Conservation (phyloP, 1,140 invertebrate genomes). For the Drosophila santomea region DNA sequence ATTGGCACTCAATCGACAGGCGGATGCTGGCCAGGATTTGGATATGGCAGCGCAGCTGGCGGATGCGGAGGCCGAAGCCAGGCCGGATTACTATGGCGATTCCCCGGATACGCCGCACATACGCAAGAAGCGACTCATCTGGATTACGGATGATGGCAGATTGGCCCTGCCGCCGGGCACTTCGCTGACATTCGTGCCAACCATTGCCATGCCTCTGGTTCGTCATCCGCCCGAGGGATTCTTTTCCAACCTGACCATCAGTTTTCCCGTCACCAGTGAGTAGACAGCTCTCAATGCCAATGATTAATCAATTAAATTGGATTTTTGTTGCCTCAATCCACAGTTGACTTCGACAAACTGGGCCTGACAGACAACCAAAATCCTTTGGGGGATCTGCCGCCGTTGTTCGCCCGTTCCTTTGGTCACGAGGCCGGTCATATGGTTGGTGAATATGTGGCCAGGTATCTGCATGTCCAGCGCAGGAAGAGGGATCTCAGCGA, state of each 20-base stretch:
- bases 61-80: slow-evolving; percentile 47
- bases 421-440: slow-evolving; percentile 89
- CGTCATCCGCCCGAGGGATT: slow-evolving; percentile 93
- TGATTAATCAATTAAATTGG: slow-evolving; percentile 38
- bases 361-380: slow-evolving; percentile 94
- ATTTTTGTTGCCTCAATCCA: slow-evolving; percentile 39
- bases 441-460: slow-evolving; percentile 89
- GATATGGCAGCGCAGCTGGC: slow-evolving; percentile 55
- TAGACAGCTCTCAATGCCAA: slow-evolving; percentile 43
- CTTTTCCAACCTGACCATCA: slow-evolving; percentile 93
- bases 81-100: slow-evolving; percentile 26
- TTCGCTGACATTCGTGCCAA: slow-evolving; percentile 91
- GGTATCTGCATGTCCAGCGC: slow-evolving; percentile 88
- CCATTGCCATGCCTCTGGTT: slow-evolving; percentile 92
- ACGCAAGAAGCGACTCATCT: slow-evolving; percentile 91
- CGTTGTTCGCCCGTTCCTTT: slow-evolving; percentile 89
- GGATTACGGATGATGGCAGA: slow-evolving; percentile 92
- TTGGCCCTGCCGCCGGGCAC: slow-evolving; percentile 93
- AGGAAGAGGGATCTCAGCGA: slow-evolving; percentile 84
- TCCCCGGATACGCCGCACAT: slow-evolving; percentile 86
- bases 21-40: slow-evolving; percentile 38
- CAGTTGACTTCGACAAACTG: slow-evolving; percentile 93
- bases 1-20: slow-evolving; percentile 29
- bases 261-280: slow-evolving; percentile 94
- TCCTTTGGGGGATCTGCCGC: slow-evolving; percentile 91